phyloP scores from a whole-genome alignment of 2,113 vertebrate species.

The Poecilia latipinna region DNA sequence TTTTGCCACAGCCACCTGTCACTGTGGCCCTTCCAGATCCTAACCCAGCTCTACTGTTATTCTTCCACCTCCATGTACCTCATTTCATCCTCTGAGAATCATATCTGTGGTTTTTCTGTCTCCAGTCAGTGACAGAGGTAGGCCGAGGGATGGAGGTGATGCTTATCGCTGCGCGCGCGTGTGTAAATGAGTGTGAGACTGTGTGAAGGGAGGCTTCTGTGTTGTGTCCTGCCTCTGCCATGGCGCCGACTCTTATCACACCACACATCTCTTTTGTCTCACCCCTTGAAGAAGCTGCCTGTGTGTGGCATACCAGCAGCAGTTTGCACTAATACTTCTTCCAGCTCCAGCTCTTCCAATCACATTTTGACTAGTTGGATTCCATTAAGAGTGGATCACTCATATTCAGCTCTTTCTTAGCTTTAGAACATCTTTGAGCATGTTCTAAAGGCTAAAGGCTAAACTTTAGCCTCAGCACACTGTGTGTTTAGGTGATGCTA shows the following conservation, averaged over 20 bases:
- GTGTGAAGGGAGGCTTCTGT: constrained; percentile 74
- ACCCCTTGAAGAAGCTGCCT: constrained; percentile 70
- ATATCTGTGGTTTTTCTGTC: constrained; percentile 31
- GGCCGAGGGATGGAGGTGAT: constrained; percentile 79
- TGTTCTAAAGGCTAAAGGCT: background rate
- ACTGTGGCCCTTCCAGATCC: background rate
- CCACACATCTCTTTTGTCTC: constrained; percentile 83
- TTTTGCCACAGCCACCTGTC: background rate
- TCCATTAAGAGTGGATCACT: background rate
- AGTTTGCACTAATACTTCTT: background rate
- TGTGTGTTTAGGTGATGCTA: background rate
- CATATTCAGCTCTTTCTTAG: background rate
- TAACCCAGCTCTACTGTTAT: background rate
- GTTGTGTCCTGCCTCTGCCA: constrained; percentile 77
- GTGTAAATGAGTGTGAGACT: background rate
- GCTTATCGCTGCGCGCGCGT: constrained; percentile 80
- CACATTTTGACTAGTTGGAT: background rate
- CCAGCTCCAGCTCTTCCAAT: background rate
- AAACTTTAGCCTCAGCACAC: background rate
- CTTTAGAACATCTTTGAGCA: background rate
- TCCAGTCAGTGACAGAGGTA: constrained; percentile 51
- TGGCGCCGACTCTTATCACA: constrained; percentile 86
- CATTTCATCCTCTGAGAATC: background rate
- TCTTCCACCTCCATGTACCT: constrained; percentile 5
- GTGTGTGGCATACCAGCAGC: constrained; percentile 54